Conservation (phyloP, 2,797 vertebrate genomes). For the Lepilemur septentrionalis region DNA sequence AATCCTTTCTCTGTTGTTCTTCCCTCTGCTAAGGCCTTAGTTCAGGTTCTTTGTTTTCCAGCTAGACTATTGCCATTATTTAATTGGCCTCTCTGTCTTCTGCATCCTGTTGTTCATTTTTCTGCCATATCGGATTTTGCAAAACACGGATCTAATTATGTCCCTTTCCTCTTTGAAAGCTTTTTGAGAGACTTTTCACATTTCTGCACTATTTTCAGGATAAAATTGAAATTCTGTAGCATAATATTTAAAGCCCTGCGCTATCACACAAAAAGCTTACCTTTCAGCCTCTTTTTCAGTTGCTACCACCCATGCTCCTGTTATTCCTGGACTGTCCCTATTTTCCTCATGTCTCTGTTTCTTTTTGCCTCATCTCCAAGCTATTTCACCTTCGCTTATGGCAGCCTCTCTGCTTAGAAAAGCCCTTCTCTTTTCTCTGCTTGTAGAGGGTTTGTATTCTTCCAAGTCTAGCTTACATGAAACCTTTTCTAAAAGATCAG, state of each 20-base stretch:
- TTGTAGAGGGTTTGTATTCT: background rate
- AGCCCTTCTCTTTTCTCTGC: background rate
- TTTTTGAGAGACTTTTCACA: background rate
- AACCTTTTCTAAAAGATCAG: background rate
- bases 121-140: background rate
- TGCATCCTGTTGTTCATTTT: background rate
- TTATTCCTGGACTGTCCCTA: fast-evolving
- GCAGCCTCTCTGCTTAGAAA: background rate
- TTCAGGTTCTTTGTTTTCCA: background rate
- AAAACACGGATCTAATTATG: background rate
- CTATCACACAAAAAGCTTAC: background rate
- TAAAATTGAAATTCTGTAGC: background rate
- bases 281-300: background rate
- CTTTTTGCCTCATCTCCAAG: background rate
- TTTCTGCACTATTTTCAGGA: background rate
- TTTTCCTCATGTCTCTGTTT: background rate
- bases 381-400: background rate
- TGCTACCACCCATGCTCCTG: background rate
- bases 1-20: background rate
- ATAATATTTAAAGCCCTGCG: background rate
- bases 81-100: background rate
- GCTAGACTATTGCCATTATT: background rate
- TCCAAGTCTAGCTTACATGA: background rate
- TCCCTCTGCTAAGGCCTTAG: background rate
- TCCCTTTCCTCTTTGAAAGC: background rate